Percentiles rank a stretch among this genome's conserved stretches.
These are phyloP conservation scores for Ecliptopera silaceata DNA, from an alignment of 2,888 invertebrate genomes.

Conservation along the genomic window DNA sequence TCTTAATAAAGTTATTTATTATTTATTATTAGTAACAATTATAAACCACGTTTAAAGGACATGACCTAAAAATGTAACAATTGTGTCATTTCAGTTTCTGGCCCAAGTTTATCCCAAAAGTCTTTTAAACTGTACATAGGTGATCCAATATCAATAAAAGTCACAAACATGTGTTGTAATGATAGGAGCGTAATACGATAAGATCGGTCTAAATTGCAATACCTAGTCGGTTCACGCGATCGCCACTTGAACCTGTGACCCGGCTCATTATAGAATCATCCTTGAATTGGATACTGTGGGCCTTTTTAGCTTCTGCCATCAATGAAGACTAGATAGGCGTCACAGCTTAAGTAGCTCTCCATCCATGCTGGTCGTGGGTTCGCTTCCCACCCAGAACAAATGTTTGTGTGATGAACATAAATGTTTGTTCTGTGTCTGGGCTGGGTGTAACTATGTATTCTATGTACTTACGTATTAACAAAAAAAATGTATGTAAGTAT, in stretches of 20 bases:
- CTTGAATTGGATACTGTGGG: slow-evolving; percentile 22
- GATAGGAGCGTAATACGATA: slow-evolving; percentile 15
- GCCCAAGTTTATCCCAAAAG: slow-evolving; percentile 8
- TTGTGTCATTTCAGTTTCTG: slow-evolving; percentile 6
- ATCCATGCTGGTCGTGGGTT: no score
- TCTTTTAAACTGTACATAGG: no score
- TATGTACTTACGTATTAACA: no score
- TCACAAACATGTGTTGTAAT: slow-evolving; percentile 13
- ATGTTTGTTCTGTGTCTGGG: no score
- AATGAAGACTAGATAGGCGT: no score
- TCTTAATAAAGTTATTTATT: no score
- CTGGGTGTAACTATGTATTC: no score
- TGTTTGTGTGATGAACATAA: no score
- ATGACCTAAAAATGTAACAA: slow-evolving; percentile 22
- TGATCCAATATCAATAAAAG: no score
- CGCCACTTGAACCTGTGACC: slow-evolving; percentile 31
- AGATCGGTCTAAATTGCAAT: slow-evolving; percentile 24
- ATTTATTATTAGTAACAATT: not conserved
- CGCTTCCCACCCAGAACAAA: no score
- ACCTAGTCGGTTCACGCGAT: slow-evolving; percentile 29
- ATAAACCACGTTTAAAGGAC: not conserved
- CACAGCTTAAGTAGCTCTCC: no score
- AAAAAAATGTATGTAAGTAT: no score
- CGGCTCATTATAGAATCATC: slow-evolving; percentile 19
- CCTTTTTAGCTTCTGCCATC: not conserved